Conservation (phyloP, 2,888 invertebrate species). For the Acanthacorydalis orientalis region DNA sequence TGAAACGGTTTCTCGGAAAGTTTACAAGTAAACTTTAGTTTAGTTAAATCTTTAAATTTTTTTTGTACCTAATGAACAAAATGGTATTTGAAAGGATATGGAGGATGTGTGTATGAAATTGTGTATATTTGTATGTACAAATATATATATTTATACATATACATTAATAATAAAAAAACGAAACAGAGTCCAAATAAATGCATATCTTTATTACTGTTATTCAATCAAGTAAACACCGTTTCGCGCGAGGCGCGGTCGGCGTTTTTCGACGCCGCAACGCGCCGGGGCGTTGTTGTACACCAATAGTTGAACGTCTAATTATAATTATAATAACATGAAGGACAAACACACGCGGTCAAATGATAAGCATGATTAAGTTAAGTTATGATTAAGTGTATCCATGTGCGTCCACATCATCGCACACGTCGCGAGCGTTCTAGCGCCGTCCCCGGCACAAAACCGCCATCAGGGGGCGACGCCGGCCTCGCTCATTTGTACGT, state of each 20-base stretch:
- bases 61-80: too few relatives aligned
- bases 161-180: too few relatives aligned
- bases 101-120: too few relatives aligned
- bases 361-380: constrained; percentile 8
- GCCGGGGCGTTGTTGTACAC: constrained; percentile 32
- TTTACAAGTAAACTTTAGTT: too few relatives aligned
- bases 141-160: too few relatives aligned
- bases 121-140: too few relatives aligned
- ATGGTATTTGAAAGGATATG: too few relatives aligned
- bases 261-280: constrained; percentile 10
- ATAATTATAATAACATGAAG: constrained; percentile 6
- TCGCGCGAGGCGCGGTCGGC: constrained; percentile 11
- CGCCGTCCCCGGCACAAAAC: not conserved
- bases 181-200: constrained; percentile 42
- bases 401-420: constrained; percentile 1
- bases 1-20: too few relatives aligned
- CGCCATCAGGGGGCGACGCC: not conserved
- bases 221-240: constrained; percentile 44
- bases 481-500: not conserved
- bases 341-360: constrained; percentile 8
- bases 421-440: not conserved
- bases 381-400: constrained; percentile 6
- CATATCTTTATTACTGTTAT: constrained; percentile 56
- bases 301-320: constrained; percentile 20
- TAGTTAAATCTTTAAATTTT: too few relatives aligned